Evolutionary conservation across 2,797 vertebrate species (phyloP).

Genomic region (Fundulus diaphanus): DNA sequence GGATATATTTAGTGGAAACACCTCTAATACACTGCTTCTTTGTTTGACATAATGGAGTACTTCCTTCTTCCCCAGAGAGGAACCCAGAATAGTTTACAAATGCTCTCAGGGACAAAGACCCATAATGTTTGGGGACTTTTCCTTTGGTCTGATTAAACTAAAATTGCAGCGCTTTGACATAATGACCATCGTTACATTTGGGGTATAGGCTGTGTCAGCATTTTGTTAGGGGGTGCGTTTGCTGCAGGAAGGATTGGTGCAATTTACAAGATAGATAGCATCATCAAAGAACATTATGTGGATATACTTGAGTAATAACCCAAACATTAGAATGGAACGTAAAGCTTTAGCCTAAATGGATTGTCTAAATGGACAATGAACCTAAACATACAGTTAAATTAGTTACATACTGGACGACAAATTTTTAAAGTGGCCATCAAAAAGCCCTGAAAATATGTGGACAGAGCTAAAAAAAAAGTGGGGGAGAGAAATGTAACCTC

Average conservation of each 20-base stretch:
- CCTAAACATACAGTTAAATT: background rate
- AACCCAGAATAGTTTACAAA: too few species aligned
- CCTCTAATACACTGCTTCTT: too few species aligned
- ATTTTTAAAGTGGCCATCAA: background rate
- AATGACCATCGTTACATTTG: too few species aligned
- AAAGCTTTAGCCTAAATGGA: background rate
- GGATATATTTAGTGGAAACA: too few species aligned
- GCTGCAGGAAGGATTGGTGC: background rate
- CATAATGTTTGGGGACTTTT: too few species aligned
- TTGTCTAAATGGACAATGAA: background rate
- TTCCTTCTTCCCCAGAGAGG: too few species aligned
- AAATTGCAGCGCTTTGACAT: too few species aligned
- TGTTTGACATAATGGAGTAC: too few species aligned
- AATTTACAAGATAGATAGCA: background rate
- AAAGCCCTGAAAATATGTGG: background rate
- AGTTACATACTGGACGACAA: background rate
- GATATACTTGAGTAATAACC: background rate
- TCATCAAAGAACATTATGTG: background rate
- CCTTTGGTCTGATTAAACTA: too few species aligned
- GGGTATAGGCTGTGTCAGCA: background rate
- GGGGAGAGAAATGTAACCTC: background rate
- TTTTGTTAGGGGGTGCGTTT: background rate
- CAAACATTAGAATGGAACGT: background rate
- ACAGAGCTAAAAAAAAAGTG: background rate
- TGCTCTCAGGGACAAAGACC: too few species aligned